Base-by-base conservation (phyloP, 2,888 invertebrate genomes). In the Trichogramma dendrolimi region DNA sequence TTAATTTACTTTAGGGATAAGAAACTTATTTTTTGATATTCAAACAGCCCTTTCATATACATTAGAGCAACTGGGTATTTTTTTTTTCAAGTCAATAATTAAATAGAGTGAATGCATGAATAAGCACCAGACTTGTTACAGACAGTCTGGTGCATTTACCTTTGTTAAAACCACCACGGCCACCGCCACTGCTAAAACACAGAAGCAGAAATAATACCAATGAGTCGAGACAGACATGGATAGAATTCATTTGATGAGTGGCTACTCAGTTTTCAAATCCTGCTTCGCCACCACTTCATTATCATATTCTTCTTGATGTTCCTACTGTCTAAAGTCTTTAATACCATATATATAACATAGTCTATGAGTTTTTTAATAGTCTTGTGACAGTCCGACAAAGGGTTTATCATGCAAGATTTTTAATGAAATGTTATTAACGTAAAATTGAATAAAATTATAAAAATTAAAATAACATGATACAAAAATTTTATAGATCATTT, bases 81-180 rank as follows among this genome's bases (percentile, higher is more conserved):
- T 75, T 69, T 74, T 67, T 53, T 51, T 47, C 63, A 71, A 67
- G 62, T 71, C 68, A 69, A 78, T 78, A 77, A 75, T 75, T 27
- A 27, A 79, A 77, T 78, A 79, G 77, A 79, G 75, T 79, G 78
- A 78, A 79, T 78, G 78, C 84, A 82, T 84, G 86, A 88, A 88
- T 83, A 86, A 27, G 88, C 88, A 87, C 86, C 88, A 83, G 83
- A 84, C 85, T 83, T 83, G 82, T 82, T 27, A 83, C 82, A 85
- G 73, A 74, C 76, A 78, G 85, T 84, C 86, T 85, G 89, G 88
- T 88, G 89, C 85, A 83, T 90, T 93, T 93, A 93, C 93, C 93
- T 93, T 93, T 93, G 86, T 91, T 92, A 91, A 85, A 92, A 92
- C 91, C 92, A 90, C 92, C 92, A 89, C 88, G 89, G 88, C 89